A percentile compares a stretch with the other conserved stretches of the same genome.
These are phyloP conservation scores for Ifrita kowaldi DNA, from an alignment of 2,113 vertebrate genomes.

Conservation along the genomic window DNA sequence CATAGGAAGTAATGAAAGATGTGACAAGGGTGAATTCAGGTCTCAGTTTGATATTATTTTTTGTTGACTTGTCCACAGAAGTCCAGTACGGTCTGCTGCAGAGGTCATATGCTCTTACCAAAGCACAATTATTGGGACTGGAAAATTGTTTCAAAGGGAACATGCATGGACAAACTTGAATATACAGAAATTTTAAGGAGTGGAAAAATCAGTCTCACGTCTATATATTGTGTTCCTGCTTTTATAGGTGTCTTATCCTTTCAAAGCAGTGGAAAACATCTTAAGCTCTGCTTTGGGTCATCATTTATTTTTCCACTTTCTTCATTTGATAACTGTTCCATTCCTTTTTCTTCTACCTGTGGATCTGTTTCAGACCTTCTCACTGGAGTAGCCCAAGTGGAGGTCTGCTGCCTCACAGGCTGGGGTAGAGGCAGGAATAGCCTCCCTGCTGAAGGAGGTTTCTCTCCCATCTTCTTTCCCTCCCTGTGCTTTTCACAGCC, in stretches of 20 bases:
- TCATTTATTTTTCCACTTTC: background rate
- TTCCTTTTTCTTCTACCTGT: background rate
- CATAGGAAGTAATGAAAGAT: background rate
- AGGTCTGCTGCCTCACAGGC: background rate
- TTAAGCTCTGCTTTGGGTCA: background rate
- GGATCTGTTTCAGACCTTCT: background rate
- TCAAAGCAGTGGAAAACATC: background rate
- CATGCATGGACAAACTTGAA: background rate
- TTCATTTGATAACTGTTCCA: background rate
- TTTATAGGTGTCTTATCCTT: background rate
- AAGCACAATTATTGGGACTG: background rate
- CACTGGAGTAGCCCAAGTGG: rapidly evolving
- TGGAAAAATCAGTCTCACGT: background rate
- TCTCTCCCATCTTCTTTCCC: background rate
- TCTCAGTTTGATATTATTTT: background rate
- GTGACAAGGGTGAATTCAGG: background rate
- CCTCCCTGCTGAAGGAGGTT: background rate
- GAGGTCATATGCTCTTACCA: background rate
- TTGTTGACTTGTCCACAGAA: background rate
- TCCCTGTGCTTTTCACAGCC: background rate
- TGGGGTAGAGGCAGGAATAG: background rate
- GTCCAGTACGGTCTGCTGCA: background rate
- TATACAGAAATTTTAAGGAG: background rate
- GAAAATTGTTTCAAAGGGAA: background rate
- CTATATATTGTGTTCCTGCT: background rate